Base-by-base conservation (phyloP, 1,140 invertebrate species). In the Coptotermes formosanus region DNA sequence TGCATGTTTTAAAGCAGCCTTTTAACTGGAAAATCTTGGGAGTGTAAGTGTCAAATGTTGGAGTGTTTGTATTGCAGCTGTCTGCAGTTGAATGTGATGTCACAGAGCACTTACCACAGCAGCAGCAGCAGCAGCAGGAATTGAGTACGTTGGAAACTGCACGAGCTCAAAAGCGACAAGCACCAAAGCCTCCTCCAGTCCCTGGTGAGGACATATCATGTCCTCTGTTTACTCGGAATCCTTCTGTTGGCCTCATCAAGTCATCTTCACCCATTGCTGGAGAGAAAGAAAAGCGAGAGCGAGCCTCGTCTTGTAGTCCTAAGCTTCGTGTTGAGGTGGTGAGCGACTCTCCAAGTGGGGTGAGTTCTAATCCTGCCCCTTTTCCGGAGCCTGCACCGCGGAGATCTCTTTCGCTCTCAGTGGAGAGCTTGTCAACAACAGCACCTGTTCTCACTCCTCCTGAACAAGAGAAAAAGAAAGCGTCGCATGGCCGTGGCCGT, bases 221-320 rank as follows among this genome's bases (percentile, higher is more conserved):
- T 16, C n/a, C 64, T 25, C 64, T 75, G 25, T 75, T 75, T 14
- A 75, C 64, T 30, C 64, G 25, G 25, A 75, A 75, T 30, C 25
- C n/a, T 6, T 75, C 64, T 25, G 8, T 75, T 25, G 64, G 64
- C n/a, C 48, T 64, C 11, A 88, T 92, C 30, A 94, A 94, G 88
- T 93, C 93, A 0, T 94, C 94, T 88, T 93, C 94, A 3, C 95
- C 95, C 0, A 94, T 95, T 3, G 94, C 95, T 6, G 92, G 94
- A 11, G 95, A 96, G 88, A 95, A 95, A 88, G 95, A 96, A 87
- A 96, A 96, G 89, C 91, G 94, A 14, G 95, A 95, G 86, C 91
- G 94, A 83, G 94, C 94, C 3, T 93, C 93, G 2, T 94, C 93
- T 16, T 93, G 94, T 82, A 94, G 93, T 89, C 93, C 93, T n/a